phyloP scores from a whole-genome alignment of 2,113 vertebrate genomes.

The Gadus macrocephalus region DNA sequence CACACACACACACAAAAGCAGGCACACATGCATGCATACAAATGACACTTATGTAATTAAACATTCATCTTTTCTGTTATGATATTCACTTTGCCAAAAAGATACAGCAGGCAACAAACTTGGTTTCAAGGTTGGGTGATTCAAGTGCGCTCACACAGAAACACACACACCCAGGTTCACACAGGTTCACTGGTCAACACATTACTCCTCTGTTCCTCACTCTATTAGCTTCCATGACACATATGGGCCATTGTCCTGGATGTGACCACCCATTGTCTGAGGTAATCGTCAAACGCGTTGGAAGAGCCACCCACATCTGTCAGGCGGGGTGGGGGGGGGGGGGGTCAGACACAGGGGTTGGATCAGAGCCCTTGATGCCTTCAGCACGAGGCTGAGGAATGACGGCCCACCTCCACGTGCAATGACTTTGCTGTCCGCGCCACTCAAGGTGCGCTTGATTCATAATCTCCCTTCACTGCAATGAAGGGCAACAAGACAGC shows the following conservation, averaged over 20 bases:
- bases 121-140: not conserved
- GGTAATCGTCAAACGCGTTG: constrained; percentile 32
- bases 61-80: not conserved
- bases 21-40: not conserved
- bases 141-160: constrained; percentile 2
- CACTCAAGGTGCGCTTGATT: constrained; percentile 32
- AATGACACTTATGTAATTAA: not conserved
- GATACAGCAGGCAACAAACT: not conserved
- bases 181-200: not conserved
- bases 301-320: constrained; percentile 29
- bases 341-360: constrained; percentile 16
- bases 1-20: not conserved
- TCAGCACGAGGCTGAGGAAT: constrained; percentile 33
- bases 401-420: not conserved
- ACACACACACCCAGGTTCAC: not conserved
- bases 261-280: constrained; percentile 33
- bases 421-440: constrained; percentile 12
- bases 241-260: constrained; percentile 23
- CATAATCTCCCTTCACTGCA: constrained; percentile 8
- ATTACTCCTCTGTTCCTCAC: constrained; percentile 3
- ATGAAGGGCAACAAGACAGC: not conserved
- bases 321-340: constrained; percentile 2
- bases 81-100: not conserved
- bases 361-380: constrained; percentile 25
- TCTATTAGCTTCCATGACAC: constrained; percentile 28